Percentiles rank a stretch among this genome's conserved stretches.
These are phyloP conservation scores for Macrotis lagotis DNA, from an alignment of 2,113 vertebrate species.

Conservation along the genomic window DNA sequence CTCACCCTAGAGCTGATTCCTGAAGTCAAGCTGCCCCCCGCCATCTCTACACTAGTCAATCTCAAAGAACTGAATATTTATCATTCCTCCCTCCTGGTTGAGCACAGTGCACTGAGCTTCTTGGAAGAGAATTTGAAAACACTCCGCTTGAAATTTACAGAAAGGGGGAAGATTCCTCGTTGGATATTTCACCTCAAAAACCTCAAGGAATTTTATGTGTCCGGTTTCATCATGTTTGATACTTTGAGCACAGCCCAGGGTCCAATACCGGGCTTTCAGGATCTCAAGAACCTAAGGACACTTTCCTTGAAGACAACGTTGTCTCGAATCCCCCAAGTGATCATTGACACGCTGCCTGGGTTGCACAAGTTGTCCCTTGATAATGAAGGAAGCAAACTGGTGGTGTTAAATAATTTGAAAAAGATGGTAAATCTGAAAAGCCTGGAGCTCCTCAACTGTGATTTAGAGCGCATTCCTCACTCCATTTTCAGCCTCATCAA, in stretches of 20 bases:
- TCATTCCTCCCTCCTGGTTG: slow-evolving; percentile 84
- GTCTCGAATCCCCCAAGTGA: slow-evolving; percentile 86
- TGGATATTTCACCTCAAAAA: slow-evolving; percentile 89
- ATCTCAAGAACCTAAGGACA: slow-evolving; percentile 86
- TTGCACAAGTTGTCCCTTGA: slow-evolving; percentile 87
- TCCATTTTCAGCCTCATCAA: slow-evolving; percentile 88
- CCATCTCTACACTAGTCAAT: slow-evolving; percentile 84
- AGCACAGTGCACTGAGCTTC: slow-evolving; percentile 85
- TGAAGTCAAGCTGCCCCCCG: slow-evolving; percentile 85
- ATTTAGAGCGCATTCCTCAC: slow-evolving; percentile 88
- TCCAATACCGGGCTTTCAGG: slow-evolving; percentile 85
- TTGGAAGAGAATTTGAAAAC: slow-evolving; percentile 88
- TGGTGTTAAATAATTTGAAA: slow-evolving; percentile 87
- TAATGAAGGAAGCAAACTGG: slow-evolving; percentile 88
- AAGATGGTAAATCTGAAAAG: slow-evolving; percentile 86
- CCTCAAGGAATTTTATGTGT: slow-evolving; percentile 86
- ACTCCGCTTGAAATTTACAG: slow-evolving; percentile 87
- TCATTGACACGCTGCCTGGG: slow-evolving; percentile 86
- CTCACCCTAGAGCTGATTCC: slow-evolving; percentile 88
- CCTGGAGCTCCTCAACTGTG: slow-evolving; percentile 87
- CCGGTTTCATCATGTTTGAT: slow-evolving; percentile 85
- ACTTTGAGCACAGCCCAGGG: slow-evolving; percentile 73
- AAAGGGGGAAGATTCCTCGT: slow-evolving; percentile 85
- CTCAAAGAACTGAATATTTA: slow-evolving; percentile 88
- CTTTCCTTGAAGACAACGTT: slow-evolving; percentile 87